A percentile compares a stretch with the other conserved stretches of the same genome.
phyloP scores from a whole-genome alignment of 1,140 invertebrate genomes.

The Anastrepha obliqua region DNA sequence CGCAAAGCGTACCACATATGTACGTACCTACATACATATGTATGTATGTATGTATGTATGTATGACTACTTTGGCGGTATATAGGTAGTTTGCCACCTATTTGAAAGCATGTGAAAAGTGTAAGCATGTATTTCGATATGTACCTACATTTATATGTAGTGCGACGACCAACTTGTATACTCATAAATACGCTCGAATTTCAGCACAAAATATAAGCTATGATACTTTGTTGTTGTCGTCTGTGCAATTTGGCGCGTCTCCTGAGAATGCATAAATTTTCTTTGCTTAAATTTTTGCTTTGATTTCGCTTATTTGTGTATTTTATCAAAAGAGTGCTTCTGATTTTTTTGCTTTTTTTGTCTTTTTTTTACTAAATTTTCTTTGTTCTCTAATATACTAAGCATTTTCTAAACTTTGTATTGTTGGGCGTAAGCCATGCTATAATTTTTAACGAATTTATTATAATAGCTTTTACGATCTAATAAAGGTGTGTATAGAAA shows the following conservation, averaged over 20 bases:
- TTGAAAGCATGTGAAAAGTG: too few species aligned
- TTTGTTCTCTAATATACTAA: not conserved
- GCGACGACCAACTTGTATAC: not conserved
- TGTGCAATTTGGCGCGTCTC: slow-evolving; percentile 23
- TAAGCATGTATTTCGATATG: too few species aligned
- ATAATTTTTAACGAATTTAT: slow-evolving; percentile 49
- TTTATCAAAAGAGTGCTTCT: not conserved
- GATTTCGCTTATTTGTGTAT: slow-evolving; percentile 5
- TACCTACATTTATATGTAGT: too few species aligned
- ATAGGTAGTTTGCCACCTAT: too few species aligned
- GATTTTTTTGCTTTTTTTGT: not conserved
- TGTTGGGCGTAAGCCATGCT: slow-evolving; percentile 14
- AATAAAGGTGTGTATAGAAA: slow-evolving; percentile 49
- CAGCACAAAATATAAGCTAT: not conserved
- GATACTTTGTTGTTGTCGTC: slow-evolving; percentile 4
- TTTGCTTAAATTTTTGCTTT: slow-evolving; percentile 52
- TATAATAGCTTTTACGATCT: slow-evolving; percentile 46
- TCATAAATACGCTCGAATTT: slow-evolving; percentile 23
- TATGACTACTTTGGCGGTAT: not conserved
- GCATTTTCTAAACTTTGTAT: not conserved
- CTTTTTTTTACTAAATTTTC: not conserved
- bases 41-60: not conserved
- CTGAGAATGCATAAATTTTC: slow-evolving; percentile 41
- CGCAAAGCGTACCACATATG: not conserved
- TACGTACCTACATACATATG: not conserved